Percentiles rank a stretch among this genome's conserved stretches.
These are phyloP conservation scores for Ceratina australensis DNA, from an alignment of 1,140 invertebrate genomes.

Conservation along the genomic window DNA sequence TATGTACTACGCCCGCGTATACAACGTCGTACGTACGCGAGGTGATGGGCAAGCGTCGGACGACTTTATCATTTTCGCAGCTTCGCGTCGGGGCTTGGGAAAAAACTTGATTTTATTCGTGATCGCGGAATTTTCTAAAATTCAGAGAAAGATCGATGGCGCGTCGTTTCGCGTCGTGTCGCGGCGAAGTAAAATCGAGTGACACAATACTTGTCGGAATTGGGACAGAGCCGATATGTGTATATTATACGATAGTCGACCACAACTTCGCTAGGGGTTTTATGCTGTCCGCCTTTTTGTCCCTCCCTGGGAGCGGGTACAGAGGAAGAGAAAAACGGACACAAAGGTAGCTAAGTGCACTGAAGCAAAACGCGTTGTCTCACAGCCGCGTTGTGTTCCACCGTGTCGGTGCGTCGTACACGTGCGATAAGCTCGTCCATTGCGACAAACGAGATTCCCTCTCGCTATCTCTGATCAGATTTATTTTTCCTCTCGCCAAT, in stretches of 20 bases:
- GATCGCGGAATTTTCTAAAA: neutral
- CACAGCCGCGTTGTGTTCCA: neutral
- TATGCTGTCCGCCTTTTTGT: constrained; percentile 58
- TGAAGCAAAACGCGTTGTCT: constrained; percentile 64
- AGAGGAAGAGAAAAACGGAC: constrained; percentile 52
- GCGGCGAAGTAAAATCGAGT: constrained; percentile 57
- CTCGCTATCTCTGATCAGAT: neutral
- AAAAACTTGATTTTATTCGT: too few species aligned
- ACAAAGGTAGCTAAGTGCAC: constrained; percentile 67
- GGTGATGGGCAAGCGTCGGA: too few species aligned
- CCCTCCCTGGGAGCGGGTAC: constrained; percentile 11
- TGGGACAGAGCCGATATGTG: constrained; percentile 59
- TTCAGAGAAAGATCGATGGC: constrained; percentile 18
- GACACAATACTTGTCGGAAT: constrained; percentile 64
- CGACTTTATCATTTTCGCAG: too few species aligned
- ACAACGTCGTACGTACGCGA: constrained; percentile 32
- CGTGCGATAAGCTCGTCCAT: constrained; percentile 13
- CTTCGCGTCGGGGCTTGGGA: too few species aligned
- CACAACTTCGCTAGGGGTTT: constrained; percentile 37
- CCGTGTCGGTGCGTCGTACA: constrained; percentile 7
- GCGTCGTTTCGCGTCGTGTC: constrained; percentile 15
- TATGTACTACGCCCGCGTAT: constrained; percentile 12
- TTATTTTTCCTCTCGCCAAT: neutral
- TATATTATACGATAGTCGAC: constrained; percentile 20
- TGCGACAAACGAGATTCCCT: neutral